These are phyloP conservation scores for Subacronicta megacephala DNA, from an alignment of 2,888 invertebrate genomes.

Conservation along the genomic window DNA sequence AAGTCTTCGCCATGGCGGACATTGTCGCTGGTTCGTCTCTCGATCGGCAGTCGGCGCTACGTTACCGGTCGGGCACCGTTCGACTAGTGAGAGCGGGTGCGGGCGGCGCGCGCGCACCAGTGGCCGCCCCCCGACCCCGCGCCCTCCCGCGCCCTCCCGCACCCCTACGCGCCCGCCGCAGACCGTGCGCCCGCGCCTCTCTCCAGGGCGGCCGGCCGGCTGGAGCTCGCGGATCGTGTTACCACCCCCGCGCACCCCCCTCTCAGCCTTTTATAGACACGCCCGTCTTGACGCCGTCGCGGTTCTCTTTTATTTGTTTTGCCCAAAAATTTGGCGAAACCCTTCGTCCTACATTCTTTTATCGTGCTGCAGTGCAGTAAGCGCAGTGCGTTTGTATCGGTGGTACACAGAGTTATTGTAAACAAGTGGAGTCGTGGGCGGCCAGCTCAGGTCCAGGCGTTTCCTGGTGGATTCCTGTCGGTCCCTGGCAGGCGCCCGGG, in stretches of 20 bases:
- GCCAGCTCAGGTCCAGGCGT: constrained; percentile 62
- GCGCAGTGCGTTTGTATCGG: constrained; percentile 33
- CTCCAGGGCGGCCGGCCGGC: constrained; percentile 87
- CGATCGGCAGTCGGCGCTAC: constrained; percentile 89
- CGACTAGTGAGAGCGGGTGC: constrained; percentile 89
- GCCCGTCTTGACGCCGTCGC: constrained; percentile 83
- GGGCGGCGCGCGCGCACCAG: constrained; percentile 77
- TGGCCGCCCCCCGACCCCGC: constrained; percentile 57
- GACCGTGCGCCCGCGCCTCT: constrained; percentile 56
- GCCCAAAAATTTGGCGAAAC: constrained; percentile 86
- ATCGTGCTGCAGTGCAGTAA: constrained; percentile 40
- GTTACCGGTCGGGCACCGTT: constrained; percentile 90
- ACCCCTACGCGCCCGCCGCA: constrained; percentile 33
- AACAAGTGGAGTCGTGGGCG: constrained; percentile 52
- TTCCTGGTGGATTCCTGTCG: constrained; percentile 75
- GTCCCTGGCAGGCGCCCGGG: constrained; percentile 75
- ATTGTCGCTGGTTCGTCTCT: constrained; percentile 91
- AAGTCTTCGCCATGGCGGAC: constrained; percentile 94
- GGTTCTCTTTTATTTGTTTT: constrained; percentile 87
- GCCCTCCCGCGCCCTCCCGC: constrained; percentile 56
- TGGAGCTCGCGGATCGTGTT: constrained; percentile 89
- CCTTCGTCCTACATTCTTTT: constrained; percentile 66
- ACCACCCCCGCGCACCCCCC: constrained; percentile 89
- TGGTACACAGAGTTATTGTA: constrained; percentile 34
- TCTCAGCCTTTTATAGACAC: constrained; percentile 89